Evolutionary conservation across 1,140 invertebrate genomes (phyloP).

Genomic region (Telenomus remus): DNA sequence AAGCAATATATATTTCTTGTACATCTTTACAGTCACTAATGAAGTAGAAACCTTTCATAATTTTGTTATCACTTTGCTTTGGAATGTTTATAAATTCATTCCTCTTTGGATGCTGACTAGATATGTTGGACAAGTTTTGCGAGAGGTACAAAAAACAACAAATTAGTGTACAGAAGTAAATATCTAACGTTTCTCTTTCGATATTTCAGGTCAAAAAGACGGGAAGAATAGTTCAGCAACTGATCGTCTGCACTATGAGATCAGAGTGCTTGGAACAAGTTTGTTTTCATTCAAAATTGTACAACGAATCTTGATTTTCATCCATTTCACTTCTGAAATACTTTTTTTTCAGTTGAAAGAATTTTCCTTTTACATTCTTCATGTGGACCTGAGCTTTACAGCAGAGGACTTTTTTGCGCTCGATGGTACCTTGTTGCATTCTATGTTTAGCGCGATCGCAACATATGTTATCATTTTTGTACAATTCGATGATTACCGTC

Average conservation of each 20-base stretch:
- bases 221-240: not conserved
- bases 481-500: not conserved
- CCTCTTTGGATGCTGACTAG: not conserved
- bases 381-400: not conserved
- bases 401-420: not conserved
- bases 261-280: not conserved
- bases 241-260: not conserved
- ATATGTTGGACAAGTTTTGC: conserved; percentile 1
- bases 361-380: not conserved
- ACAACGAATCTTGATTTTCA: not conserved
- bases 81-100: not conserved
- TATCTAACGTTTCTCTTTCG: too few species aligned
- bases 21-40: too few species aligned
- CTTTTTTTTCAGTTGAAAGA: not conserved
- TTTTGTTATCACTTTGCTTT: not conserved
- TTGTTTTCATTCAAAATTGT: not conserved
- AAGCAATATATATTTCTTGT: too few species aligned
- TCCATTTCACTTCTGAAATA: not conserved
- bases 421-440: not conserved
- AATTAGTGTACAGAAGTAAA: too few species aligned
- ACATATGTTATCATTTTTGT: not conserved
- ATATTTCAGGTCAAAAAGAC: not conserved
- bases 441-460: not conserved
- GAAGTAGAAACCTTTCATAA: too few species aligned
- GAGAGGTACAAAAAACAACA: conserved; percentile 3